phyloP scores from a whole-genome alignment of 2,113 vertebrate genomes.

The Fregetta grallaria region DNA sequence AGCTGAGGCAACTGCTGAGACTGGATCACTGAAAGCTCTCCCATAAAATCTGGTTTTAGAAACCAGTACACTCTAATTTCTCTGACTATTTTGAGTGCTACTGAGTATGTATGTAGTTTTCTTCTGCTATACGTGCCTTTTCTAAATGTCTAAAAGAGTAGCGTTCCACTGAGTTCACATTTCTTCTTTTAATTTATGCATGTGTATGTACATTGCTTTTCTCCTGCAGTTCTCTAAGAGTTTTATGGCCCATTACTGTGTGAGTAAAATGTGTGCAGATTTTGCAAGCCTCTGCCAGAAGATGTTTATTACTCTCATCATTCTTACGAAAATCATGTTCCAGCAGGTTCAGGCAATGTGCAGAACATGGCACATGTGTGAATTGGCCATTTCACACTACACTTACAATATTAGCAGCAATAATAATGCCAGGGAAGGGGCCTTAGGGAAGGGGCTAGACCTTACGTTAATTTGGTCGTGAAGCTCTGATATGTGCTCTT shows the following conservation, averaged over 20 bases:
- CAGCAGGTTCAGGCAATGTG: slow-evolving; percentile 75
- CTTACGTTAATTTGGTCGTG: slow-evolving; percentile 61
- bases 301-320: slow-evolving; percentile 81
- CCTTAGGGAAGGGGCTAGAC: slow-evolving; percentile 56
- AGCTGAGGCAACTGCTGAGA: background rate
- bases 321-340: slow-evolving; percentile 79
- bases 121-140: background rate
- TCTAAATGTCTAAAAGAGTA: slow-evolving; percentile 28
- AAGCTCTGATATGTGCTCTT: slow-evolving; percentile 62
- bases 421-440: slow-evolving; percentile 65
- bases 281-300: slow-evolving; percentile 78
- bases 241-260: slow-evolving; percentile 79
- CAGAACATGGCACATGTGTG: slow-evolving; percentile 71
- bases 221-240: slow-evolving; percentile 76
- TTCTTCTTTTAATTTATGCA: slow-evolving; percentile 77
- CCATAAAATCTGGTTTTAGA: background rate
- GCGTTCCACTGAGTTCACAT: slow-evolving; percentile 41
- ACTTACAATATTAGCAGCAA: slow-evolving; percentile 72
- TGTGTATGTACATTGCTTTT: slow-evolving; percentile 69
- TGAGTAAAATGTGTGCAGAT: slow-evolving; percentile 78
- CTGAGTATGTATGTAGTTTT: slow-evolving; percentile 8
- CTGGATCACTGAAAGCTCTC: background rate
- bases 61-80: background rate
- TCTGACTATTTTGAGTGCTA: slow-evolving; percentile 20
- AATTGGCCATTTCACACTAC: slow-evolving; percentile 75